Percentiles rank a stretch among this genome's conserved stretches.
Conservation (phyloP, 2,113 vertebrate species). For the Onychostoma macrolepis region DNA sequence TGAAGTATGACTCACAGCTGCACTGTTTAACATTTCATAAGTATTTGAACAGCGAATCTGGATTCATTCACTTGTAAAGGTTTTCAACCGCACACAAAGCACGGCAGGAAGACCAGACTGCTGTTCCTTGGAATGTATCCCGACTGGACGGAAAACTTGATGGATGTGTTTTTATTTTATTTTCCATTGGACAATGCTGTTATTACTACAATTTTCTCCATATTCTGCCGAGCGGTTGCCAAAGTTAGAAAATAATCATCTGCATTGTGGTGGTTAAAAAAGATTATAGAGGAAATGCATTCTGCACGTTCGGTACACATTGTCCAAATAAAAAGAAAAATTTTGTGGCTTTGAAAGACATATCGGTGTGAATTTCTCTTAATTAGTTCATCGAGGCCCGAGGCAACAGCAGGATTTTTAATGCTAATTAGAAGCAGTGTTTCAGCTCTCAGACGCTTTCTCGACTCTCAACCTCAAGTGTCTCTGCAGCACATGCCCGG, state of each 20-base stretch:
- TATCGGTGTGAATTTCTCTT: constrained; percentile 1
- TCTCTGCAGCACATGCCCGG: constrained; percentile 22
- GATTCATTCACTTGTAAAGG: not conserved
- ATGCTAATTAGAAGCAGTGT: not conserved
- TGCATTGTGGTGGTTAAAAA: not conserved
- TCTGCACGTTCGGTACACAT: not conserved
- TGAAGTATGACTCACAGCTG: constrained; percentile 42
- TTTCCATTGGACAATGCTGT: not conserved
- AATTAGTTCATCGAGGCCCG: not conserved
- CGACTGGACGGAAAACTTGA: constrained; percentile 3
- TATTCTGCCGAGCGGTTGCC: not conserved
- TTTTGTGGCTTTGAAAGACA: not conserved
- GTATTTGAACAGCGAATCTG: constrained; percentile 9
- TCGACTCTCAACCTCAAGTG: not conserved
- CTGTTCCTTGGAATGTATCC: constrained; percentile 18
- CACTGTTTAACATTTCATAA: constrained; percentile 38
- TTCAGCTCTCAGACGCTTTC: not conserved
- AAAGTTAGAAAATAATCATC: not conserved
- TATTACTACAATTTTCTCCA: not conserved
- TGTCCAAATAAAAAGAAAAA: not conserved
- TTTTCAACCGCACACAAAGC: not conserved
- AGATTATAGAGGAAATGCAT: not conserved
- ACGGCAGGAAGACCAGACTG: not conserved
- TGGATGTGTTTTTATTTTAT: constrained; percentile 7
- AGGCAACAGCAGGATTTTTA: not conserved